phyloP scores from a whole-genome alignment of 37 sponge, comb jelly and placozoan species.

The Agelas oroides region DNA sequence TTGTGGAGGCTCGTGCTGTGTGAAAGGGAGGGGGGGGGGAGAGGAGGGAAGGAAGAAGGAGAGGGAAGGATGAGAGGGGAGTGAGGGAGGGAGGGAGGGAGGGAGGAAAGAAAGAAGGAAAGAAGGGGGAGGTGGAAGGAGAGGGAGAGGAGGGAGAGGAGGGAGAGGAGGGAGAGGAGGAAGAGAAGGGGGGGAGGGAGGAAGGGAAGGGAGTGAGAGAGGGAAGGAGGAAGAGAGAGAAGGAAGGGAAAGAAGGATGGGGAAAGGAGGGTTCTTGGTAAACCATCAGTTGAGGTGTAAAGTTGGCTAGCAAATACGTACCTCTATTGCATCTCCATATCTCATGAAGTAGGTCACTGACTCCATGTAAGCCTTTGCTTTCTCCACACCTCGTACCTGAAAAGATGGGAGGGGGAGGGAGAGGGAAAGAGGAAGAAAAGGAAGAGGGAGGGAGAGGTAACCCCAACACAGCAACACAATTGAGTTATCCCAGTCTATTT shows the following conservation, averaged over 20 bases:
- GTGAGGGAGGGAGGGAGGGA: no score
- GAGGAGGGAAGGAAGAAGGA: not conserved
- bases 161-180: not conserved
- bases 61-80: not conserved
- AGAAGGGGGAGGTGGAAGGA: no score
- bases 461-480: not conserved
- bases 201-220: no score
- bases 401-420: not conserved
- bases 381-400: constrained; percentile 45
- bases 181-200: no score
- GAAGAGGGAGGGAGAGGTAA: constrained; percentile 4
- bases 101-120: no score
- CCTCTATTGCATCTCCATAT: constrained; percentile 67
- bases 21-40: not conserved
- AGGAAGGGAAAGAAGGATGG: no score
- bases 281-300: no score
- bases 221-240: no score
- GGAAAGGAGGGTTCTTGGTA: no score
- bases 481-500: no score
- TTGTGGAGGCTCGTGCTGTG: not conserved
- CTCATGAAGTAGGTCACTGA: constrained; percentile 64
- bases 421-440: constrained; percentile 11
- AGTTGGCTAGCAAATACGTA: no score
- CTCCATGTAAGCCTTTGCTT: constrained; percentile 68
- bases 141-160: no score